These are phyloP conservation scores for Pangasius macronema DNA, from an alignment of 2,797 vertebrate species.

Conservation along the genomic window DNA sequence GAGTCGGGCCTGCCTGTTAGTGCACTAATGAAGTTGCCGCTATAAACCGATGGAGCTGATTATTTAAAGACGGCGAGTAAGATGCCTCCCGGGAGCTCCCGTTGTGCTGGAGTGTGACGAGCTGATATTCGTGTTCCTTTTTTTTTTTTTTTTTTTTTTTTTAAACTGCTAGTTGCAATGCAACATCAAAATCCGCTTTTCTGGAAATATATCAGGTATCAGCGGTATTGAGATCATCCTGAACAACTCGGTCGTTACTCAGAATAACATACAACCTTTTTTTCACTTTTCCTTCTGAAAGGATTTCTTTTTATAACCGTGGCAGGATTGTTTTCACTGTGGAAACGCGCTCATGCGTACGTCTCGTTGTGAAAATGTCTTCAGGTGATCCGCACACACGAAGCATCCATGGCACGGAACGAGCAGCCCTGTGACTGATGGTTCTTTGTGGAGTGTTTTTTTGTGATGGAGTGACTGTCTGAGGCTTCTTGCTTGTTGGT, in stretches of 20 bases:
- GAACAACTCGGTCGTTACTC: background rate
- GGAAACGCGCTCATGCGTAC: background rate
- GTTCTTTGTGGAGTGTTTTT: background rate
- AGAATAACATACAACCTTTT: no score
- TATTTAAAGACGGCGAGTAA: slow-evolving; percentile 34
- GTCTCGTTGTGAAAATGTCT: background rate
- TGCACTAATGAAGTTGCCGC: slow-evolving; percentile 48
- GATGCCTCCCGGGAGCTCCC: background rate
- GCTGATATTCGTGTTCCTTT: background rate
- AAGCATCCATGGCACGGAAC: background rate
- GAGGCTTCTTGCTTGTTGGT: background rate
- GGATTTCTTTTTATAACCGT: background rate
- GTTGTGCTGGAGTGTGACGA: background rate
- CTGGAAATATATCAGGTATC: background rate
- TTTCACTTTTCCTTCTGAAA: background rate
- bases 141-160: background rate
- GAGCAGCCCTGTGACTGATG: background rate
- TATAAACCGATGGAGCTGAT: slow-evolving; percentile 42
- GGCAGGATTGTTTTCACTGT: background rate
- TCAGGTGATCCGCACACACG: background rate
- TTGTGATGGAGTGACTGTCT: background rate
- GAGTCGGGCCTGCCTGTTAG: slow-evolving; percentile 33
- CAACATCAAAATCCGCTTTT: background rate
- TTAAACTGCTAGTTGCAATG: background rate
- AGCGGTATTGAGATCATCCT: background rate